Base-by-base conservation (phyloP, 2,113 vertebrate species). In the Peromyscus californicus region DNA sequence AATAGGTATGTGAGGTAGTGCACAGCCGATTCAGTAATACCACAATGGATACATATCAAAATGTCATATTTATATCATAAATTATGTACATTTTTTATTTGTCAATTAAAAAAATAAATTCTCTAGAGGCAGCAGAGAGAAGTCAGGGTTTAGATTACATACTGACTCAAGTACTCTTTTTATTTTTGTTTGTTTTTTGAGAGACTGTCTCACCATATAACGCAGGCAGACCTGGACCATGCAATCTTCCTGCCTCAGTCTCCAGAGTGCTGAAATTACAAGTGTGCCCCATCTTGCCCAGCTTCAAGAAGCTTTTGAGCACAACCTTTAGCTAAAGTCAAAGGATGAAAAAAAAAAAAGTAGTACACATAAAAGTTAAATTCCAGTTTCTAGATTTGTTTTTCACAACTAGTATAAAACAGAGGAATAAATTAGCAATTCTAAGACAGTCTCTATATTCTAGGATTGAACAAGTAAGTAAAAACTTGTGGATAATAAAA, bases 301-400 rank as follows among this genome's bases (percentile, higher is more conserved):
- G 48, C 78, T 80, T 80, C 31, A 80, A 80, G 78, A 59, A 75
- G 57, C 16, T 75, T 89, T 42, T 89, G 33, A 70, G 54, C n/a
- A 90, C 31, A 69, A 75, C 39, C 75, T 86, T 79, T 93, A 92
- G 85, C 42, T 74, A 59, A 92, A 89, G 9, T 4, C 29, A 76
- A 59, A 91, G 5, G 72, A n/a, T 72, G 12, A 89, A 93, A 51
- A 93, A 76, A 45, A 94, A 90, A 96, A 75, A 91, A 74, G 29
- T 85, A 31, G 39, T 39, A 19, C 78, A 94, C 93, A 91, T 61
- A 84, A 85, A 72, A 48, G 80, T 76, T 78, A 80, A 96, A 91
- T 7, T 24, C 24, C 74, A 87, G 61, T 83, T 76, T 93, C 19
- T 19, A 90, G 48, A 54, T 76, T 91, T 57, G 19, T 82, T 92